phyloP scores from a whole-genome alignment of 2,113 vertebrate species.

The Orientallactaga bullata region DNA sequence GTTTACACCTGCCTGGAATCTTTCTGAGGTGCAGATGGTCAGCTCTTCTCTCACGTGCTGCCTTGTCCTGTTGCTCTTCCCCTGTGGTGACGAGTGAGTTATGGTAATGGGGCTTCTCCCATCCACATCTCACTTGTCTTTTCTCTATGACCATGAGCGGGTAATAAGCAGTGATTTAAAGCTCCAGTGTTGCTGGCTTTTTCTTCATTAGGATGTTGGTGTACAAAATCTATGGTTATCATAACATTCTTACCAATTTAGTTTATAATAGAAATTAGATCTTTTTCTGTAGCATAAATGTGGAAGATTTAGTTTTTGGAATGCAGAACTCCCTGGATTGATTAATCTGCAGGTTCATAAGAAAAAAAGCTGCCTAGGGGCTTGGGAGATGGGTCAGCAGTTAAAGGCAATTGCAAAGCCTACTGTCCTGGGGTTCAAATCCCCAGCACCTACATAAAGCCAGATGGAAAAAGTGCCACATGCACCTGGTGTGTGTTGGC shows the following conservation, averaged over 20 bases:
- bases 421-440: too few species aligned
- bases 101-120: neutral
- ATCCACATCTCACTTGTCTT: neutral
- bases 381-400: too few species aligned
- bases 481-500: too few species aligned
- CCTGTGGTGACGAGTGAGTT: accelerated
- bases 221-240: neutral
- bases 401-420: too few species aligned
- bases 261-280: neutral
- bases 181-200: neutral
- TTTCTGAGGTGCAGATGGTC: neutral
- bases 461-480: too few species aligned
- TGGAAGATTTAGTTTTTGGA: neutral
- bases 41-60: neutral
- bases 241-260: neutral
- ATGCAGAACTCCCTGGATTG: neutral
- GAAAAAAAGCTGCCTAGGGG: neutral
- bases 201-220: neutral
- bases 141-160: neutral
- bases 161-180: neutral
- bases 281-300: neutral
- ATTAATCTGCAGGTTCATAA: neutral
- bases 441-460: too few species aligned
- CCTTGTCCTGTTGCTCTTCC: neutral
- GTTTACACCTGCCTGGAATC: neutral